A percentile compares a stretch with the other conserved stretches of the same genome.
phyloP scores from a whole-genome alignment of 2,113 vertebrate species.

The Hydropotes inermis region DNA sequence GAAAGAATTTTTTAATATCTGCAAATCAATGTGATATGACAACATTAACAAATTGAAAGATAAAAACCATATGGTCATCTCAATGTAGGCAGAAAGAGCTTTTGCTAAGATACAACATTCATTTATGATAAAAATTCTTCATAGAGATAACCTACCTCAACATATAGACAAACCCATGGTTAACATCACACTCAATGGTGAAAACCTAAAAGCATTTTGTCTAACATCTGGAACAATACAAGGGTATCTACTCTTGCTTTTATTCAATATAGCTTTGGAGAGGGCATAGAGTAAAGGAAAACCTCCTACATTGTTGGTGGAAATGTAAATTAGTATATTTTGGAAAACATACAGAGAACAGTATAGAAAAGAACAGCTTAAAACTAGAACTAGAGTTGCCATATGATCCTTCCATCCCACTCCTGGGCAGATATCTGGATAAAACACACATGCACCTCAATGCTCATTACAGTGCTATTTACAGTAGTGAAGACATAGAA shows the following conservation, averaged over 20 bases:
- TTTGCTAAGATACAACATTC: neutral
- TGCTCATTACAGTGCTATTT: neutral
- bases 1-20: neutral
- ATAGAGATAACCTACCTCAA: neutral
- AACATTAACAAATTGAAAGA: neutral
- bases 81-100: neutral
- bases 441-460: neutral
- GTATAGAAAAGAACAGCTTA: neutral
- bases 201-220: neutral
- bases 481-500: neutral
- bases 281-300: neutral
- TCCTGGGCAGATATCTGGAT: neutral
- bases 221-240: neutral
- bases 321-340: neutral
- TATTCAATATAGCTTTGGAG: neutral
- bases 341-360: neutral
- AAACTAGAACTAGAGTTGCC: neutral
- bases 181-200: neutral
- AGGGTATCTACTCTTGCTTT: neutral
- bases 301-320: neutral
- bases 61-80: neutral
- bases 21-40: neutral
- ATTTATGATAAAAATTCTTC: neutral
- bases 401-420: neutral
- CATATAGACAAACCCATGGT: neutral